phyloP scores from a whole-genome alignment of 1,140 invertebrate species.

The Drosophila pruinosa region DNA sequence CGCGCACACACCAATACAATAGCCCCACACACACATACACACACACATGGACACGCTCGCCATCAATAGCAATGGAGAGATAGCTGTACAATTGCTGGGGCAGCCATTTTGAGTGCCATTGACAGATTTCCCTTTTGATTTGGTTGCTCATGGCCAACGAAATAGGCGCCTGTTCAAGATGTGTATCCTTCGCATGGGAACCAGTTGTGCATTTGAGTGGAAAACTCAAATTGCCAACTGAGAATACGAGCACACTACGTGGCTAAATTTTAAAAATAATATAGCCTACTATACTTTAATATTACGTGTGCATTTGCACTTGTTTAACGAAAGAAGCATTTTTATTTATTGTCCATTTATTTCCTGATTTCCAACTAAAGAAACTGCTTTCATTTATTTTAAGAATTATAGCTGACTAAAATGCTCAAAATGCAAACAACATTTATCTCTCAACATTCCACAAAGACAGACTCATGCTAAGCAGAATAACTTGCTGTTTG shows the following conservation, averaged over 20 bases:
- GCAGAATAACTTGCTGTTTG: too few relatives aligned
- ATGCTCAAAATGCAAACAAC: too few relatives aligned
- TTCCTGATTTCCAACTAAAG: too few relatives aligned
- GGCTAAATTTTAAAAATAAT: background rate
- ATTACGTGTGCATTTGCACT: background rate
- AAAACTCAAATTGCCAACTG: constrained; percentile 9
- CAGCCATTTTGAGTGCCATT: constrained; percentile 50
- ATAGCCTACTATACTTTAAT: background rate
- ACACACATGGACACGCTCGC: background rate
- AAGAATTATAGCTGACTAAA: too few relatives aligned
- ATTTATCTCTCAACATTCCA: too few relatives aligned
- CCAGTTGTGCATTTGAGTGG: constrained; percentile 7
- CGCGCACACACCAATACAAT: constrained; percentile 13
- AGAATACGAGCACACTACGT: background rate
- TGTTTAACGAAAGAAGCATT: background rate
- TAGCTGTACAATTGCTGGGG: constrained; percentile 10
- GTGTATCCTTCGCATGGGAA: constrained; percentile 7
- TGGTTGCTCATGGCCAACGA: constrained; percentile 21
- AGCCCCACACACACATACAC: background rate
- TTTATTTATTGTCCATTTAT: background rate
- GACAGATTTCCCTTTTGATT: constrained; percentile 46
- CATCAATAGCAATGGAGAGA: constrained; percentile 21
- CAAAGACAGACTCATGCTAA: too few relatives aligned
- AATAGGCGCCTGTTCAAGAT: constrained; percentile 24
- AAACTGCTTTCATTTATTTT: too few relatives aligned